Base-by-base conservation (phyloP, 2,888 invertebrate species). In the Acrocyrtus sp. region DNA sequence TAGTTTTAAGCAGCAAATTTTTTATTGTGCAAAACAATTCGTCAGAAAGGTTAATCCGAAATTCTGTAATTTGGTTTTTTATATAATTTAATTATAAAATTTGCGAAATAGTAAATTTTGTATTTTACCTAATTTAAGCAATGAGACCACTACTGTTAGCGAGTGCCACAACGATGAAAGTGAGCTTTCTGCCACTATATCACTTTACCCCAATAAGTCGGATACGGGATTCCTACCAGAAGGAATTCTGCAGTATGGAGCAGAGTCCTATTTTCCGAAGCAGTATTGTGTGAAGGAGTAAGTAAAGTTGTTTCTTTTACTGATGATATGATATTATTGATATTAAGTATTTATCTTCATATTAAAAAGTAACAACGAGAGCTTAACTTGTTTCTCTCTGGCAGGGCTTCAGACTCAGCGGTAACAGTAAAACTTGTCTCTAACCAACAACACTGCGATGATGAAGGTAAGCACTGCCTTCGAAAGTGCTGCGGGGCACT, bases 401-500 rank as follows among this genome's bases (percentile, higher is more conserved):
- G n/a, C n/a, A n/a, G n/a, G n/a, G n/a, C n/a, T n/a, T n/a, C n/a
- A n/a, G n/a, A n/a, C n/a, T n/a, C n/a, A n/a, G n/a, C n/a, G n/a
- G n/a, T n/a, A n/a, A n/a, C n/a, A n/a, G n/a, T n/a, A n/a, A n/a
- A n/a, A n/a, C n/a, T n/a, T n/a, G n/a, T n/a, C n/a, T n/a, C n/a
- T n/a, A n/a, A n/a, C n/a, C n/a, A n/a, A n/a, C n/a, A n/a, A n/a
- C 50, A 50, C 27, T 70, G 70, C 24, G 24, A 57, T 50, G 63
- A 51, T n/a, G 47, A 62, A 48, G 24, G n/a, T 3, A n/a, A n/a
- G n/a, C n/a, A n/a, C n/a, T 70, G 70, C 22, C n/a, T 74, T n/a
- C 62, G 74, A 29, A 74, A 74, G 48, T 74, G 74, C 27, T 74
- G 74, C 29, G 41, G 15, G 3, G 22, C 61, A 12, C 6, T 51